A percentile compares a stretch with the other conserved stretches of the same genome.
These are phyloP conservation scores for Sarcophaga subvicina DNA, from an alignment of 2,888 invertebrate genomes.

Conservation along the genomic window DNA sequence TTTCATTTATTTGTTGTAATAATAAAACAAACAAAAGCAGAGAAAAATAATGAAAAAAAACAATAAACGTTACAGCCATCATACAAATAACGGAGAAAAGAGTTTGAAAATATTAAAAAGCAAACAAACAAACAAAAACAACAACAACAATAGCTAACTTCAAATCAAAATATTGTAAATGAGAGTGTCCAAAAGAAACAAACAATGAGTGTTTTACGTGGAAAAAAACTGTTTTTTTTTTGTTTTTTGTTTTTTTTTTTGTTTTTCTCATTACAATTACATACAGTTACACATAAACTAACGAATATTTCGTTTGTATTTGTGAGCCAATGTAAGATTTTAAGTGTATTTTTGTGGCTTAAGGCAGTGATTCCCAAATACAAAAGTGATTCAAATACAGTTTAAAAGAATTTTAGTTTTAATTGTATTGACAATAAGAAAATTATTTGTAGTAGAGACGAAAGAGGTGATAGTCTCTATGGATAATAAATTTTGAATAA, in stretches of 20 bases:
- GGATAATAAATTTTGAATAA: too few species aligned
- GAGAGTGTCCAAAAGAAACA: constrained; percentile 1
- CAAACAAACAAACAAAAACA: neutral
- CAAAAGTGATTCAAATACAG: neutral
- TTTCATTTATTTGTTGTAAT: neutral
- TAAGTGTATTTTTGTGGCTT: constrained; percentile 1
- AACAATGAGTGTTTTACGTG: constrained; percentile 11
- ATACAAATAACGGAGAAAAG: neutral
- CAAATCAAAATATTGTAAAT: constrained; percentile 10
- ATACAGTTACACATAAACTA: neutral
- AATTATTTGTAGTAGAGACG: too few species aligned
- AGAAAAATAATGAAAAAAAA: neutral
- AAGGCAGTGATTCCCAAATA: neutral
- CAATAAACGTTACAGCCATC: neutral
- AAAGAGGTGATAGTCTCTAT: too few species aligned
- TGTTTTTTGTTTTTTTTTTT: neutral
- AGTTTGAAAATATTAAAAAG: constrained; percentile 14
- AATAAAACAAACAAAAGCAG: constrained; percentile 1
- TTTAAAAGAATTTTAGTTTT: too few species aligned
- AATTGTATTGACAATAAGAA: too few species aligned
- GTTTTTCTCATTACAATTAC: constrained; percentile 4
- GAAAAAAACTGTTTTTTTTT: neutral
- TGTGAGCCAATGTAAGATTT: neutral
- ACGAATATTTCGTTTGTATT: neutral
- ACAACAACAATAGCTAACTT: neutral